phyloP scores from a whole-genome alignment of 1,140 invertebrate genomes.

The Scaptomyza pallida region DNA sequence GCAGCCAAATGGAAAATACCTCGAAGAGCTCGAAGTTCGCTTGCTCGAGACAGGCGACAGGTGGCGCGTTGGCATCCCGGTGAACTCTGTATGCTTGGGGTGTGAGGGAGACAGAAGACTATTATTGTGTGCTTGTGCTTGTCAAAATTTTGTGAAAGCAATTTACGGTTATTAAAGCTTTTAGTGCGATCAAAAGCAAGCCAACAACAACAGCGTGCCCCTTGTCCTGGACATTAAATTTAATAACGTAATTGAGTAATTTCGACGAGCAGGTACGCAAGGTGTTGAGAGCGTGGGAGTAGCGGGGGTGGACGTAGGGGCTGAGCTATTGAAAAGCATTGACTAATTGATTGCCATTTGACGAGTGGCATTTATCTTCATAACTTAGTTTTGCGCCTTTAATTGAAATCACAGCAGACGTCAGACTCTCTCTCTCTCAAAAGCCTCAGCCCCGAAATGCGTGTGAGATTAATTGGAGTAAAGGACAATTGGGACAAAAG shows the following conservation, averaged over 20 bases:
- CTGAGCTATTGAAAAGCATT: slow-evolving; percentile 44
- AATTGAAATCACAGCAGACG: slow-evolving; percentile 72
- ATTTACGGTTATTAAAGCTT: slow-evolving; percentile 83
- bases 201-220: slow-evolving; percentile 4
- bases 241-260: slow-evolving; percentile 81
- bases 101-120: not conserved
- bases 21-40: slow-evolving; percentile 9
- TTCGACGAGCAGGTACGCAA: slow-evolving; percentile 34
- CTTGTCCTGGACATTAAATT: slow-evolving; percentile 65
- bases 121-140: not conserved
- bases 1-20: slow-evolving; percentile 54
- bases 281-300: not conserved
- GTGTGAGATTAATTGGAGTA: slow-evolving; percentile 67
- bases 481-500: slow-evolving; percentile 28
- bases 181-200: slow-evolving; percentile 79
- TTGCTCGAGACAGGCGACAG: slow-evolving; percentile 40
- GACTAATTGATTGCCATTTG: slow-evolving; percentile 81
- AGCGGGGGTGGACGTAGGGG: not conserved
- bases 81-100: slow-evolving; percentile 7
- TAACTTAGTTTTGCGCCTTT: slow-evolving; percentile 64
- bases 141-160: slow-evolving; percentile 72
- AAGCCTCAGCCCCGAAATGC: slow-evolving; percentile 33
- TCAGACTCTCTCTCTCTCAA: too few species aligned
- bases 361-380: slow-evolving; percentile 79
- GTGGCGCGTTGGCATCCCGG: slow-evolving; percentile 60